A percentile compares a stretch with the other conserved stretches of the same genome.
These are phyloP conservation scores for Cherax quadricarinatus DNA, from an alignment of 1,140 invertebrate species.

Conservation along the genomic window DNA sequence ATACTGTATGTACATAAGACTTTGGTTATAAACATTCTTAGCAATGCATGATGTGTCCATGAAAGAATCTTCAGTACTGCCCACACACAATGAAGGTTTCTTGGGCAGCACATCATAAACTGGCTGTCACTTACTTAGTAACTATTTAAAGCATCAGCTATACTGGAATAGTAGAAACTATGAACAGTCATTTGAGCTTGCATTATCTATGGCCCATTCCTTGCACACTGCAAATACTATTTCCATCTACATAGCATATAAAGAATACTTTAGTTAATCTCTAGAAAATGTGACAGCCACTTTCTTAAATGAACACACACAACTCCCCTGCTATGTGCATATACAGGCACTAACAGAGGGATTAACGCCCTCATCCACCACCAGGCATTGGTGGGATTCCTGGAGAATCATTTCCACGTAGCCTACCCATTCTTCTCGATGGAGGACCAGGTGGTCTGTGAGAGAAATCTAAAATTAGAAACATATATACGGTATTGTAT, in stretches of 20 bases:
- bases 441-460: conserved; percentile 61
- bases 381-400: conserved; percentile 57
- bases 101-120: not conserved
- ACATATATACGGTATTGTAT: too few species aligned
- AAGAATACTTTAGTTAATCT: not conserved
- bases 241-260: too few species aligned
- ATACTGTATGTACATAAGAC: not conserved
- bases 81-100: not conserved
- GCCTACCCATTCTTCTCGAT: conserved; percentile 45
- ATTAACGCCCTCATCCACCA: conserved; percentile 68
- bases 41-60: not conserved
- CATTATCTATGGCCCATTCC: too few species aligned
- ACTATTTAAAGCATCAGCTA: not conserved
- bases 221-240: too few species aligned
- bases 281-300: not conserved
- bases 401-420: conserved; percentile 35
- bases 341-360: conserved; percentile 11
- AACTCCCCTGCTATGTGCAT: conserved; percentile 11
- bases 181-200: too few species aligned
- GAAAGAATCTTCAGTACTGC: conserved; percentile 8
- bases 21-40: not conserved
- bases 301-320: not conserved
- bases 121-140: not conserved
- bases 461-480: not conserved
- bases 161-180: too few species aligned